Conservation (phyloP, 2,797 vertebrate genomes). For the Lagocephalus sceleratus region DNA sequence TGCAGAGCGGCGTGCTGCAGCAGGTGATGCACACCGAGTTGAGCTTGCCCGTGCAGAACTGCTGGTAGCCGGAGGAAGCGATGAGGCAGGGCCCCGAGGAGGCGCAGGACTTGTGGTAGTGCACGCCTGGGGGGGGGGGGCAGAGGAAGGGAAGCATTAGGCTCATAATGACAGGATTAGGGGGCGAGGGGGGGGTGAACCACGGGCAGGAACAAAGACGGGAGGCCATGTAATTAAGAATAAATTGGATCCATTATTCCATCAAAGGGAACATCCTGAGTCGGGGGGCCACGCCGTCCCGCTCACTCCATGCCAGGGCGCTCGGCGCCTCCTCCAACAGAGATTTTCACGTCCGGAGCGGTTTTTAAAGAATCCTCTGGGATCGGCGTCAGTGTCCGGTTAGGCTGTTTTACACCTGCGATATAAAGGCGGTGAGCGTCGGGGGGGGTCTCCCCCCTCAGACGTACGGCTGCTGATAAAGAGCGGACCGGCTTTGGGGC, state of each 20-base stretch:
- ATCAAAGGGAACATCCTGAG: constrained; percentile 21
- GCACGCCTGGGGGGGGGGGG: constrained; percentile 76
- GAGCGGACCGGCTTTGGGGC: too few species aligned
- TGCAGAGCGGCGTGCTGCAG: constrained; percentile 94
- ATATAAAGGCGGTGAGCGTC: too few species aligned
- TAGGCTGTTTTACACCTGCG: too few species aligned
- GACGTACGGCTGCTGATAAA: too few species aligned
- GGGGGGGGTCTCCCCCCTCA: too few species aligned
- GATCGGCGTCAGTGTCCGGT: too few species aligned
- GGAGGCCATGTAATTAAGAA: constrained; percentile 11
- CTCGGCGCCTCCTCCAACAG: not conserved
- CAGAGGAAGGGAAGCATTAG: constrained; percentile 21
- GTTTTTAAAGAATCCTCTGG: too few species aligned
- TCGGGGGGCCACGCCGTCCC: not conserved
- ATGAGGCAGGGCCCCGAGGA: constrained; percentile 94
- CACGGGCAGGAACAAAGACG: constrained; percentile 6
- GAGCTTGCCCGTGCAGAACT: constrained; percentile 94
- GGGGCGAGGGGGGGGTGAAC: not conserved
- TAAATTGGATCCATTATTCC: constrained; percentile 23
- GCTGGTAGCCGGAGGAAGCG: constrained; percentile 96
- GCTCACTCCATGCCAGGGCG: not conserved
- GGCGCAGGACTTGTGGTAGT: constrained; percentile 95
- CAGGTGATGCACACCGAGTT: constrained; percentile 97
- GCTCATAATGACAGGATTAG: constrained; percentile 16
- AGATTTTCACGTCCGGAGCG: too few species aligned